phyloP scores from a whole-genome alignment of 2,113 vertebrate genomes.

The Apus apus region DNA sequence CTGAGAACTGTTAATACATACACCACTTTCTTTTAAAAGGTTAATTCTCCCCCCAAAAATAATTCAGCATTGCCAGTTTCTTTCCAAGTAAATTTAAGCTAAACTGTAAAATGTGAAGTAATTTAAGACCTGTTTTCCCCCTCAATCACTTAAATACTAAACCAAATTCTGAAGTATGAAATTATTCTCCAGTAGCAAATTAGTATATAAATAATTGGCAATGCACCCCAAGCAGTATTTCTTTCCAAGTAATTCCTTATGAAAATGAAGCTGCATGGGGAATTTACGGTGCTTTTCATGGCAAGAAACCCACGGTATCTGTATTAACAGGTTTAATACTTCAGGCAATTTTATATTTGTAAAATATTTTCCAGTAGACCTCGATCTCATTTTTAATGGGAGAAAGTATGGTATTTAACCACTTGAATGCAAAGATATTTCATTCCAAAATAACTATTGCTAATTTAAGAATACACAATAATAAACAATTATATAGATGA shows the following conservation, averaged over 20 bases:
- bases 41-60: neutral
- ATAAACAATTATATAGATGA: neutral
- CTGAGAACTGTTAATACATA: neutral
- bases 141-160: neutral
- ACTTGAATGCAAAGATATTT: constrained; percentile 28
- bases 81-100: neutral
- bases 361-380: constrained; percentile 29
- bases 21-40: neutral
- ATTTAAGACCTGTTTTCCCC: neutral
- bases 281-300: constrained; percentile 58
- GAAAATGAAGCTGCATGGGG: constrained; percentile 42
- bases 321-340: constrained; percentile 58
- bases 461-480: constrained; percentile 50
- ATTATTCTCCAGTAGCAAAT: constrained; percentile 42
- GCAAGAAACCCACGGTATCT: constrained; percentile 11
- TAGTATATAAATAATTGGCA: constrained; percentile 51
- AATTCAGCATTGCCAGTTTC: neutral
- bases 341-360: constrained; percentile 29
- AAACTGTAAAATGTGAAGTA: neutral
- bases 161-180: neutral
- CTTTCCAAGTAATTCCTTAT: constrained; percentile 44
- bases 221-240: neutral
- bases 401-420: constrained; percentile 38
- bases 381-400: constrained; percentile 9
- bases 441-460: constrained; percentile 40